Percentiles rank a stretch among this genome's conserved stretches.
These are phyloP conservation scores for Corythoichthys haematopterus DNA, from an alignment of 2,113 vertebrate genomes.

Conservation along the genomic window DNA sequence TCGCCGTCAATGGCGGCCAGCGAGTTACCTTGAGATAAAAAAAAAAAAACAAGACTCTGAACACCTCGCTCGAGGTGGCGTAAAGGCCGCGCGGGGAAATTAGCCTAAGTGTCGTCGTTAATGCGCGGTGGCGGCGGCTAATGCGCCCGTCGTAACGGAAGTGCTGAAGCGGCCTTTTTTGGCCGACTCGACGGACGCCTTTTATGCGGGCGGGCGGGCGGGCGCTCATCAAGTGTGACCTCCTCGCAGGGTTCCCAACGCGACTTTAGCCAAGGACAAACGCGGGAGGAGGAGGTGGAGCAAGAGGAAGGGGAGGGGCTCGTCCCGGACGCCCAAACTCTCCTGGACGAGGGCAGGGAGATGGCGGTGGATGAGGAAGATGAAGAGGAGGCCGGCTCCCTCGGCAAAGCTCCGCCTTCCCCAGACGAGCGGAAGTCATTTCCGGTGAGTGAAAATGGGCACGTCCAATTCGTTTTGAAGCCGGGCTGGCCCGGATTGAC, in stretches of 20 bases:
- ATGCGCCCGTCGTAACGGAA: slow-evolving; percentile 50
- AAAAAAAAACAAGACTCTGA: slow-evolving; percentile 9
- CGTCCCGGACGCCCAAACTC: slow-evolving; percentile 67
- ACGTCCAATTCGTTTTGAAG: too few species aligned
- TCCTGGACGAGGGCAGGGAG: slow-evolving; percentile 51
- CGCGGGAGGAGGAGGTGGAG: slow-evolving; percentile 57
- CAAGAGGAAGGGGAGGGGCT: slow-evolving; percentile 74
- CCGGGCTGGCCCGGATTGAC: too few species aligned
- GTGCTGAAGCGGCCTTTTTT: slow-evolving; percentile 54
- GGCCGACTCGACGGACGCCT: slow-evolving; percentile 14
- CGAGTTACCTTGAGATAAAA: too few species aligned
- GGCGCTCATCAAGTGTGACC: slow-evolving; percentile 31
- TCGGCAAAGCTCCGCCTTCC: background rate
- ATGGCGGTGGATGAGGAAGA: slow-evolving; percentile 52
- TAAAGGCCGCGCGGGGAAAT: slow-evolving; percentile 58
- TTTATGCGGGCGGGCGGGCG: slow-evolving; percentile 41
- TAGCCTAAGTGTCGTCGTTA: slow-evolving; percentile 68
- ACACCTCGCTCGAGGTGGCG: slow-evolving; percentile 3
- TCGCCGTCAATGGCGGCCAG: too few species aligned
- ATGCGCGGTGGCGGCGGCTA: slow-evolving; percentile 48
- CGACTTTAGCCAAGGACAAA: slow-evolving; percentile 14
- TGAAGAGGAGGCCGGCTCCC: background rate
- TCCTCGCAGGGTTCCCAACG: slow-evolving; percentile 42
- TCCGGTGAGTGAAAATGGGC: too few species aligned
- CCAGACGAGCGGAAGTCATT: too few species aligned